Evolutionary conservation across 2,888 invertebrate genomes (phyloP).

Genomic region (Shargacucullia verbasci): DNA sequence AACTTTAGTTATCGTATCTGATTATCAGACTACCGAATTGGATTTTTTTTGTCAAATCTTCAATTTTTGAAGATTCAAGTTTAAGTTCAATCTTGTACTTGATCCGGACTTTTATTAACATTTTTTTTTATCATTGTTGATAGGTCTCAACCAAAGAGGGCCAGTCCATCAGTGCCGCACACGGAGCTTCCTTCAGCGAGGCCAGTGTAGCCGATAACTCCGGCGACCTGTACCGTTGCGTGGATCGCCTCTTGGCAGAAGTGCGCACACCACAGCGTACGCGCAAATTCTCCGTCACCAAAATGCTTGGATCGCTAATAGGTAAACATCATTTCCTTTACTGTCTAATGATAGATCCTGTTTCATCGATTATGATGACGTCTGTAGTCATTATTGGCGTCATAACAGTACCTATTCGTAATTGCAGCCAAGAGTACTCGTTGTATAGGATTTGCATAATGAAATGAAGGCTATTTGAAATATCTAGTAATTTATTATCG

Average conservation of each 20-base stretch:
- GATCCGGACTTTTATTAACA: not conserved
- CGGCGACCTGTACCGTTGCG: conserved; percentile 92
- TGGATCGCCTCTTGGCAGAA: conserved; percentile 91
- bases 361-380: not conserved
- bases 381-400: not conserved
- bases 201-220: conserved; percentile 95
- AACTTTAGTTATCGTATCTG: too few relatives aligned
- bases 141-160: conserved; percentile 93
- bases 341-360: not conserved
- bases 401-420: not conserved
- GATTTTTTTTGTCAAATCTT: too few relatives aligned
- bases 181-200: conserved; percentile 93
- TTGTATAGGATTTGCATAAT: too few relatives aligned
- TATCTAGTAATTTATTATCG: too few relatives aligned
- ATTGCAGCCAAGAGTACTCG: not conserved
- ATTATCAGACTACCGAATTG: too few relatives aligned
- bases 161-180: conserved; percentile 90
- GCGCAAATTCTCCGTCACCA: conserved; percentile 93
- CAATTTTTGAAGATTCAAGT: not conserved
- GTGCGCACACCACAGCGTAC: conserved; percentile 90
- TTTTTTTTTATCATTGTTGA: conserved; percentile 41
- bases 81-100: too few relatives aligned
- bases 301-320: conserved; percentile 94
- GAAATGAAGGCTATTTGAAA: too few relatives aligned
- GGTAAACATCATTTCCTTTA: conserved; percentile 72